phyloP scores from a whole-genome alignment of 2,797 vertebrate species.

The Allobates femoralis region DNA sequence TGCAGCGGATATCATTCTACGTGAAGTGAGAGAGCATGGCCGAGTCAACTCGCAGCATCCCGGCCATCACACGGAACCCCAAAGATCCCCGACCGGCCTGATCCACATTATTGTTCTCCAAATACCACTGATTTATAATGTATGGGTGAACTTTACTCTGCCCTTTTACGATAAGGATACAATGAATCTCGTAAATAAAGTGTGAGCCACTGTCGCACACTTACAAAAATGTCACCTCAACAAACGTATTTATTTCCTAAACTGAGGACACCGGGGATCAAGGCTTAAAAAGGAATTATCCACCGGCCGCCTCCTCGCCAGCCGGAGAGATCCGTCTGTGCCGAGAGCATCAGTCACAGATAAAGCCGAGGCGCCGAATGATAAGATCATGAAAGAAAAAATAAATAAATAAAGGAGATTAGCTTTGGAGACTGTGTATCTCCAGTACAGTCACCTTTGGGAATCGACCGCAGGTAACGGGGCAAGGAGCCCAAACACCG shows the following conservation, averaged over 20 bases:
- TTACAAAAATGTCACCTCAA: conserved; percentile 61
- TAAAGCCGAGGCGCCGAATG: conserved; percentile 50
- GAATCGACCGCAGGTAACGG: conserved; percentile 37
- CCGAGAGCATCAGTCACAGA: conserved; percentile 54
- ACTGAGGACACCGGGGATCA: conserved; percentile 52
- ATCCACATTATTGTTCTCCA: conserved; percentile 60
- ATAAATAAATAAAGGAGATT: conserved; percentile 36
- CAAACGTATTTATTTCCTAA: conserved; percentile 59
- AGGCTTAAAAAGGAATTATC: conserved; percentile 60
- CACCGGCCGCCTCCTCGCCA: conserved; percentile 37
- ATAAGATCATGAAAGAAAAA: conserved; percentile 43
- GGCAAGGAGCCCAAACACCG: neutral
- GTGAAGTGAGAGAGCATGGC: neutral
- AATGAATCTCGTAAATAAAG: conserved; percentile 57
- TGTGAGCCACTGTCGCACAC: conserved; percentile 41
- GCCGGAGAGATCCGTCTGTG: conserved; percentile 54
- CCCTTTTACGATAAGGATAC: conserved; percentile 61
- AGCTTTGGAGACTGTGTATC: conserved; percentile 46
- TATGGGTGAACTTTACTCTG: conserved; percentile 63
- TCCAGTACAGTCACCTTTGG: conserved; percentile 40
- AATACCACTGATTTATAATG: conserved; percentile 64
- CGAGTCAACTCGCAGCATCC: neutral
- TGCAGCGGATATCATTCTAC: neutral
- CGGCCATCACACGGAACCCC: conserved; percentile 41
- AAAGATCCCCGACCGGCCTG: conserved; percentile 45